Percentiles rank a stretch among this genome's conserved stretches.
Evolutionary conservation across 2,113 vertebrate species (phyloP).

Genomic region (Gallinago undulata): DNA sequence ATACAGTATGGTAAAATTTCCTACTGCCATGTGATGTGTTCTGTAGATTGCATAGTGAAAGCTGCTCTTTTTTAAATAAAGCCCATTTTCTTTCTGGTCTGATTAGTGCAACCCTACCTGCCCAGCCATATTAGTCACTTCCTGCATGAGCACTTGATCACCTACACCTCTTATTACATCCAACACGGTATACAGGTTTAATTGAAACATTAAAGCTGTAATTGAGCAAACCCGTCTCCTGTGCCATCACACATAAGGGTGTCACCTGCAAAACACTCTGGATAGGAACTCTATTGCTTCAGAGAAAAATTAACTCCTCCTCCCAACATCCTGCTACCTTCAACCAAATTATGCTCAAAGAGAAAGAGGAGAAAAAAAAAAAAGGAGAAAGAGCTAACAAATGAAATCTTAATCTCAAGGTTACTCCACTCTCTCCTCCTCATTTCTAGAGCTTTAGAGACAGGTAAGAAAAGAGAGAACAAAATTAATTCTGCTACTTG

Average conservation of each 20-base stretch:
- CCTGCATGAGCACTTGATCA: neutral
- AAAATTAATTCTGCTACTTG: neutral
- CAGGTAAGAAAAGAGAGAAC: neutral
- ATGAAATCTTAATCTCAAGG: neutral
- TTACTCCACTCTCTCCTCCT: neutral
- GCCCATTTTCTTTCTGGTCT: neutral
- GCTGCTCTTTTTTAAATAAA: neutral
- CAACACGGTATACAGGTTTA: neutral
- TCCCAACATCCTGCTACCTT: rapidly evolving
- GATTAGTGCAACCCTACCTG: neutral
- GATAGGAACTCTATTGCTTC: neutral
- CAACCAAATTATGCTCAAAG: neutral
- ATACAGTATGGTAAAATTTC: neutral
- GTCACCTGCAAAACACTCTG: neutral
- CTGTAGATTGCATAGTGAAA: neutral
- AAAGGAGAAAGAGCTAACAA: neutral
- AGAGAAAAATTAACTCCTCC: neutral
- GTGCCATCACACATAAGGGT: neutral
- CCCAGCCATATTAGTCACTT: neutral
- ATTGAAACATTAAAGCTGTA: neutral
- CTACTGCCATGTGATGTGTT: neutral
- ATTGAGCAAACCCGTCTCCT: neutral
- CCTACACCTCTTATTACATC: neutral
- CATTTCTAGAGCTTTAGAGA: neutral
- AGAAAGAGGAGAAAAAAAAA: neutral